Base-by-base conservation (phyloP, 37 sponge, comb jelly and placozoan species). In the Beroe ovata region DNA sequence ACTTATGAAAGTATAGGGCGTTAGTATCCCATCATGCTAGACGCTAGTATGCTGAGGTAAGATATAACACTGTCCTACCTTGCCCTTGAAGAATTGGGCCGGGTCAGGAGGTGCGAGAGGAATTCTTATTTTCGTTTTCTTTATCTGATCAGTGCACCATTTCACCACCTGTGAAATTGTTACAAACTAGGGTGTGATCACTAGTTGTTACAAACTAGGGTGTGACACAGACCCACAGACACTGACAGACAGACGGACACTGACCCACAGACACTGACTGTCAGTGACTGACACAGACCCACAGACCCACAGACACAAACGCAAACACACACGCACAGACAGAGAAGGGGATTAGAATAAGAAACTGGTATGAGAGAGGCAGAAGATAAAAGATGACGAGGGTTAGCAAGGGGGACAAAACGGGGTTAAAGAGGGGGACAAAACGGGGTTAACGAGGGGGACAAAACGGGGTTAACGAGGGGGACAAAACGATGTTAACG, bases 111-210 rank as follows among this genome's bases (percentile, higher is more conserved):
- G 69, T 2, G 69, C 69, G 6, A 66, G 30, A 25, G 36, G 36
- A 16, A 34, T 66, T 32, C 35, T 66, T 4, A 29, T 37, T 14
- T 26, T 30, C 14, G 69, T 34, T 26, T 18, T 2, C 34, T 33
- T 66, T 25, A 66, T 66, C 69, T 66, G 69, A 16, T 29, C 36
- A 11, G 69, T 33, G 30, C 69, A 66, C 69, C 69, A 66, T 37
- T 33, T 66, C 8, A 66, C 69, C 16, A 66, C 69, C 69, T 66
- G 69, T n/a, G n/a, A n/a, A n/a, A n/a, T n/a, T n/a, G n/a, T n/a
- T n/a, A n/a, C n/a, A n/a, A n/a, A n/a, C n/a, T n/a, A n/a, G n/a
- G n/a, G n/a, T n/a, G n/a, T n/a, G n/a, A n/a, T n/a, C n/a, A n/a
- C n/a, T n/a, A n/a, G n/a, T n/a, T n/a, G n/a, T n/a, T n/a, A n/a